Evolutionary conservation across 2,888 invertebrate genomes (phyloP).

Genomic region (Schizaphis graminum): DNA sequence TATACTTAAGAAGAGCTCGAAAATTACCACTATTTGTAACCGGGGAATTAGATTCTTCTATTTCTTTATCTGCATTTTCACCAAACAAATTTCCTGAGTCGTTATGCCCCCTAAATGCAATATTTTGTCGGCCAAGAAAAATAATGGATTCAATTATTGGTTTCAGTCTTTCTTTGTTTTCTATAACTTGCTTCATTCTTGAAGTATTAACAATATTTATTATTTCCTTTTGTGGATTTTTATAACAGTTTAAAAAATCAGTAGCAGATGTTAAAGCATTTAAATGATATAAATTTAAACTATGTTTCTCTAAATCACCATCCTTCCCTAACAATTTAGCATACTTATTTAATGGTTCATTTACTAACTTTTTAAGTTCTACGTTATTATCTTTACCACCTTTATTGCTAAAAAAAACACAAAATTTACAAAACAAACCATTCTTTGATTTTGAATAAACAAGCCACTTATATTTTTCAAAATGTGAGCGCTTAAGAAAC

Average conservation of each 20-base stretch:
- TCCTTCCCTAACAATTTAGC: constrained; percentile 67
- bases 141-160: constrained; percentile 68
- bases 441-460: constrained; percentile 5
- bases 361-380: constrained; percentile 67
- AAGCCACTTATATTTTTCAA: constrained; percentile 11
- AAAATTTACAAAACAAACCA: constrained; percentile 42
- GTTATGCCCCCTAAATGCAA: constrained; percentile 67
- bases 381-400: constrained; percentile 64
- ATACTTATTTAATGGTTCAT: constrained; percentile 67
- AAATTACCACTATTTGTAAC: constrained; percentile 68
- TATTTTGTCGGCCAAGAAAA: constrained; percentile 67
- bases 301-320: constrained; percentile 67
- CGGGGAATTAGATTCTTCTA: background rate
- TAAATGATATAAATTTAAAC: constrained; percentile 66
- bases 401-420: constrained; percentile 66
- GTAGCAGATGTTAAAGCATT: constrained; percentile 64
- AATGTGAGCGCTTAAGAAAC: background rate
- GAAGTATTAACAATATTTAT: constrained; percentile 63
- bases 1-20: constrained; percentile 67
- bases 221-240: constrained; percentile 60
- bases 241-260: constrained; percentile 58
- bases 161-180: constrained; percentile 67
- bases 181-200: constrained; percentile 62
- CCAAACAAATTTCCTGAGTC: constrained; percentile 66
- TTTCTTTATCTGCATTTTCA: constrained; percentile 31